These are phyloP conservation scores for Ryuthela nishihirai DNA, from an alignment of 2,888 invertebrate species.

Conservation along the genomic window DNA sequence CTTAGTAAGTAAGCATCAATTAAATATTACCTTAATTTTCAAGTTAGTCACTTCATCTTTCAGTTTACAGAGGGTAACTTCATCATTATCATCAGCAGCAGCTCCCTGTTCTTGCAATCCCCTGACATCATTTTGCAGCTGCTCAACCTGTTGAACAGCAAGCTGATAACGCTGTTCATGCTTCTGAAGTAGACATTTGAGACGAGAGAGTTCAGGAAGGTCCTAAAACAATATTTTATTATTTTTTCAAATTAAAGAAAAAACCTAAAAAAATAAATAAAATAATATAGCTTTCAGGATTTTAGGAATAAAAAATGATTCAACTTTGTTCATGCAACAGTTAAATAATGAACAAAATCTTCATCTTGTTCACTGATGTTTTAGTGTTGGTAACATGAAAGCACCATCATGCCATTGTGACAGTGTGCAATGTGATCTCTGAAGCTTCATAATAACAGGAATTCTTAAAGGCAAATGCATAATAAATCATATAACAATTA, in stretches of 20 bases:
- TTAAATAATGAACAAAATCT: too few relatives aligned
- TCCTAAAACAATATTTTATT: slow-evolving; percentile 3
- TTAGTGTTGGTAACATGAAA: too few relatives aligned
- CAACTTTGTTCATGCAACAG: too few relatives aligned
- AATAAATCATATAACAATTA: too few relatives aligned
- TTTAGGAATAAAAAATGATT: too few relatives aligned
- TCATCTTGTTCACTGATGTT: too few relatives aligned
- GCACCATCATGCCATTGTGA: too few relatives aligned
- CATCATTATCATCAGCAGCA: slow-evolving; percentile 44
- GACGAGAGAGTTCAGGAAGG: slow-evolving; percentile 22
- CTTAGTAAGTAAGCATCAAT: too few relatives aligned
- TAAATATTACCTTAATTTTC: slow-evolving; percentile 69
- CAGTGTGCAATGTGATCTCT: too few relatives aligned
- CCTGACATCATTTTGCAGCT: slow-evolving; percentile 65
- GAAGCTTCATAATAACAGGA: too few relatives aligned
- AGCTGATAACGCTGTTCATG: slow-evolving; percentile 67
- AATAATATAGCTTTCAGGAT: background rate
- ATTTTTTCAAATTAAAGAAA: too few relatives aligned
- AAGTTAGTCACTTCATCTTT: slow-evolving; percentile 70
- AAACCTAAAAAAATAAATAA: background rate
- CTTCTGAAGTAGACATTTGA: slow-evolving; percentile 21
- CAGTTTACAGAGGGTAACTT: slow-evolving; percentile 65
- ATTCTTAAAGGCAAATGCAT: too few relatives aligned
- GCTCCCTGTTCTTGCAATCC: slow-evolving; percentile 59
- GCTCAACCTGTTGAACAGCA: slow-evolving; percentile 69